Percentiles rank a stretch among this genome's conserved stretches.
phyloP scores from a whole-genome alignment of 1,140 invertebrate species.

The Zaprionus taronus region DNA sequence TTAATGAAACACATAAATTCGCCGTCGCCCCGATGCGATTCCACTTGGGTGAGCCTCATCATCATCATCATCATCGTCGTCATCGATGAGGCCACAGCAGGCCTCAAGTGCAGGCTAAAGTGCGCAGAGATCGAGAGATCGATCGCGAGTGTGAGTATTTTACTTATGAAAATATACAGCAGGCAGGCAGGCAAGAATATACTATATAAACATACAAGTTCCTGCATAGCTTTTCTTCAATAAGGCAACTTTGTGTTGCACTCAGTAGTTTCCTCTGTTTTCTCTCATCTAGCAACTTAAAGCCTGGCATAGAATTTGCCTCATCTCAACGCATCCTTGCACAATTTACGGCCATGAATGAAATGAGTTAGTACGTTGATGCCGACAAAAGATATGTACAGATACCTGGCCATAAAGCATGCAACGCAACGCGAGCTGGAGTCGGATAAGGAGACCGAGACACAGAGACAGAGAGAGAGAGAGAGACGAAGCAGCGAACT shows the following conservation, averaged over 20 bases:
- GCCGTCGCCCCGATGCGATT: conserved; percentile 46
- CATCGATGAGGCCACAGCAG: not conserved
- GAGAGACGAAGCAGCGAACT: conserved; percentile 5
- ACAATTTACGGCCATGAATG: conserved; percentile 76
- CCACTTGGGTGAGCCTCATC: conserved; percentile 65
- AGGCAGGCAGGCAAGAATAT: too few relatives aligned
- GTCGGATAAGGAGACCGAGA: not conserved
- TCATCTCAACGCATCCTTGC: conserved; percentile 50
- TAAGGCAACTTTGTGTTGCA: not conserved
- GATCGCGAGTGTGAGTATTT: conserved; percentile 66
- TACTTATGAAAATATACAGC: conserved; percentile 29
- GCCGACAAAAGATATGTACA: conserved; percentile 70
- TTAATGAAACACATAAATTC: conserved; percentile 81
- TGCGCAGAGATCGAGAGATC: conserved; percentile 30
- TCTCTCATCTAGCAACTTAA: not conserved
- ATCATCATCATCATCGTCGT: not conserved
- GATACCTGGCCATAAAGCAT: conserved; percentile 62
- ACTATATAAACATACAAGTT: conserved; percentile 5
- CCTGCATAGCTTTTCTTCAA: not conserved
- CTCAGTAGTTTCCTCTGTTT: not conserved
- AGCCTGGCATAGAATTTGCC: conserved; percentile 30
- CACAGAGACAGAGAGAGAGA: not conserved
- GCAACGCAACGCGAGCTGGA: conserved; percentile 36
- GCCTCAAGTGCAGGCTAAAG: conserved; percentile 32
- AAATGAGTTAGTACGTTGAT: conserved; percentile 71